phyloP scores from a whole-genome alignment of 1,140 invertebrate species.

The Delia radicum region DNA sequence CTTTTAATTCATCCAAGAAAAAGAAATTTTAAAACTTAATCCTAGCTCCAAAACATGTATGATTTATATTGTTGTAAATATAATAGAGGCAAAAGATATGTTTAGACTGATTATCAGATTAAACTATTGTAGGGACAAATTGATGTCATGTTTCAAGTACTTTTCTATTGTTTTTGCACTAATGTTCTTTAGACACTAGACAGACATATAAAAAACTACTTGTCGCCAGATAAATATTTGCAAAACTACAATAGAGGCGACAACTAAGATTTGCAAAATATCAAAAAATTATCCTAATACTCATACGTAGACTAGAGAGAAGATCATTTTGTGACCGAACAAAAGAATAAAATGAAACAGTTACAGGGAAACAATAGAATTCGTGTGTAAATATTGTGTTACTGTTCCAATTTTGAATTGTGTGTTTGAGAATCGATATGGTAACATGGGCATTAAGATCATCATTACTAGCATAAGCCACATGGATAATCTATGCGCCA shows the following conservation, averaged over 20 bases:
- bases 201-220: neutral
- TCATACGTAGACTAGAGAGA: neutral
- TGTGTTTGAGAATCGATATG: neutral
- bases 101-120: conserved; percentile 25
- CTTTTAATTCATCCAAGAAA: no score
- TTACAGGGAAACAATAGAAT: neutral
- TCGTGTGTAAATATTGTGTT: conserved; percentile 19
- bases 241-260: conserved; percentile 6
- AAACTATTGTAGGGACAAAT: conserved; percentile 19
- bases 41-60: neutral
- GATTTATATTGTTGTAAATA: neutral
- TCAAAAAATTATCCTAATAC: neutral
- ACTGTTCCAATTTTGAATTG: neutral
- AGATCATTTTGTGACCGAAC: neutral
- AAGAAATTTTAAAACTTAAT: neutral
- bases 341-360: neutral
- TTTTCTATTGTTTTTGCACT: neutral
- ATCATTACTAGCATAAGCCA: conserved; percentile 7
- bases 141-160: conserved; percentile 19
- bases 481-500: conserved; percentile 17
- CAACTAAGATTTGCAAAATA: conserved; percentile 1
- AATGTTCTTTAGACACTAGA: neutral
- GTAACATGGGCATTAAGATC: neutral
- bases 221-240: neutral
- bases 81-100: conserved; percentile 16